These are phyloP conservation scores for Ptilonorhynchus violaceus DNA, from an alignment of 2,113 vertebrate species.

Conservation along the genomic window DNA sequence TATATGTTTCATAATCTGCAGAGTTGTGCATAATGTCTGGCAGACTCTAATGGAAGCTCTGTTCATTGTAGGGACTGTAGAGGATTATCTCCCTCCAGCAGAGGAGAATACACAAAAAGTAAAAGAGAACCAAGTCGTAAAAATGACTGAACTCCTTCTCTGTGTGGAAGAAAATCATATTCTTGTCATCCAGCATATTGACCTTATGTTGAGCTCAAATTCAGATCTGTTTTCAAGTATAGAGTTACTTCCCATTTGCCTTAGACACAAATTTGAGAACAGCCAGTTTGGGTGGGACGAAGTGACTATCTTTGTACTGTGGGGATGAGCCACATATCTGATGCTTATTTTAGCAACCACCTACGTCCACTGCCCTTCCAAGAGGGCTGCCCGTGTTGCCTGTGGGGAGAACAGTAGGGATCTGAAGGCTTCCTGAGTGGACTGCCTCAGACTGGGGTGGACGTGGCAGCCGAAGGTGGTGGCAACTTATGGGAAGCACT, in stretches of 20 bases:
- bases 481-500: not conserved
- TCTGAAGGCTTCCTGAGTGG: not conserved
- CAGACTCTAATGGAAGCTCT: not conserved
- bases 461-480: not conserved
- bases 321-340: not conserved
- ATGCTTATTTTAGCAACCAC: not conserved
- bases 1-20: not conserved
- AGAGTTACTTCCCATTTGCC: not conserved
- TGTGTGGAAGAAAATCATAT: not conserved
- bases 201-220: not conserved
- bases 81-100: not conserved
- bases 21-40: not conserved
- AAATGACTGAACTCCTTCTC: not conserved
- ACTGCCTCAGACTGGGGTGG: not conserved
- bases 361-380: not conserved
- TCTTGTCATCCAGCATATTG: not conserved
- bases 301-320: not conserved
- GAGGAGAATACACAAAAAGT: not conserved
- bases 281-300: not conserved
- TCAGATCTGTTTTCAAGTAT: not conserved
- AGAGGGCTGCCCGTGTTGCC: not conserved
- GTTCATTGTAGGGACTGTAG: not conserved
- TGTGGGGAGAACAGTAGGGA: not conserved
- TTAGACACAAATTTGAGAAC: not conserved
- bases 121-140: not conserved